These are phyloP conservation scores for Drosophila auraria DNA, from an alignment of 1,140 invertebrate species.

Conservation along the genomic window DNA sequence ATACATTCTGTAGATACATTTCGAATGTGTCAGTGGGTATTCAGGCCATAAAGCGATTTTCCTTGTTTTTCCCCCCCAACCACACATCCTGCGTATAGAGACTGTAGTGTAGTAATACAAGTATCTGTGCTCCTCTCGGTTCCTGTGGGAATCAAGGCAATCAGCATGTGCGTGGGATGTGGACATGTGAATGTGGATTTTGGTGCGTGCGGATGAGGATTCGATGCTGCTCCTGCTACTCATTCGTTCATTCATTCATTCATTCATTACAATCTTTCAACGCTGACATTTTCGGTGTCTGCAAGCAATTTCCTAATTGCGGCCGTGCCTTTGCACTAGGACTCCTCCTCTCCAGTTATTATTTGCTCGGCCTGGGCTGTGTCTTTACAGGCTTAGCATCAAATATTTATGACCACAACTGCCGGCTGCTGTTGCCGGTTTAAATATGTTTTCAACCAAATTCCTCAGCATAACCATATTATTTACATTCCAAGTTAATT, in stretches of 20 bases:
- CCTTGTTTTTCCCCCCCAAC: constrained; percentile 11
- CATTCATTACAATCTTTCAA: constrained; percentile 17
- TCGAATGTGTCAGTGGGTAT: constrained; percentile 1
- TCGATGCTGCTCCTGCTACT: neutral
- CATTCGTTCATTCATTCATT: neutral
- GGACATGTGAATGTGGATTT: constrained; percentile 18
- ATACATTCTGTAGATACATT: neutral
- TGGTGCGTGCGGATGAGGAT: constrained; percentile 13
- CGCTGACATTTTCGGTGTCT: constrained; percentile 19
- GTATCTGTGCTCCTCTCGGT: neutral
- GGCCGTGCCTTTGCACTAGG: neutral
- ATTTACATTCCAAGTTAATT: constrained; percentile 68
- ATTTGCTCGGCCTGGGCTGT: neutral
- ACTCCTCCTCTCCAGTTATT: neutral
- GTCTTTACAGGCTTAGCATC: constrained; percentile 5
- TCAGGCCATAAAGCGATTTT: constrained; percentile 17
- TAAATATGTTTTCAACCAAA: constrained; percentile 10
- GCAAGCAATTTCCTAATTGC: constrained; percentile 19
- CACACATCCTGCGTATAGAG: neutral
- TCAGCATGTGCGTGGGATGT: constrained; percentile 13
- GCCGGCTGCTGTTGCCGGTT: neutral
- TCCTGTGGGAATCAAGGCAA: constrained; percentile 20
- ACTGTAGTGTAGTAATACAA: constrained; percentile 12
- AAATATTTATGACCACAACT: constrained; percentile 26
- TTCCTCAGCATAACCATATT: constrained; percentile 19